phyloP scores from a whole-genome alignment of 2,113 vertebrate genomes.

The Cinclus cinclus region DNA sequence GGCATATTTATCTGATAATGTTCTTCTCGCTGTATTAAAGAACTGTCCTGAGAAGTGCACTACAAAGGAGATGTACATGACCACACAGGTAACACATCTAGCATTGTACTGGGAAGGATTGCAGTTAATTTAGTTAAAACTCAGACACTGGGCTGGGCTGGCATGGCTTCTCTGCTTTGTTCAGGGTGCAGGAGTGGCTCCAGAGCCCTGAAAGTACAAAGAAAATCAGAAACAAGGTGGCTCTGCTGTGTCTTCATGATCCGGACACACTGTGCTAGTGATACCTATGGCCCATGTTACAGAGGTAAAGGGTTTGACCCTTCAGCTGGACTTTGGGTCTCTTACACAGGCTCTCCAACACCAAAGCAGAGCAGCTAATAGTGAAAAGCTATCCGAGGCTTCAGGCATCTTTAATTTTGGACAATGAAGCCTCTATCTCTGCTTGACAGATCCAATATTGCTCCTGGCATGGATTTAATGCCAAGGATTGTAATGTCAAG shows the following conservation, averaged over 20 bases:
- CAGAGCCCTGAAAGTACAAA: not conserved
- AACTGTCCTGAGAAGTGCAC: not conserved
- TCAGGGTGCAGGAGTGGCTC: not conserved
- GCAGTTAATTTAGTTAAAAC: not conserved
- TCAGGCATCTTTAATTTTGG: not conserved
- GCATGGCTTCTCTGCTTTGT: not conserved
- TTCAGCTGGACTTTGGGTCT: not conserved
- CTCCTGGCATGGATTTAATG: slow-evolving; percentile 15
- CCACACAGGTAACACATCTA: not conserved
- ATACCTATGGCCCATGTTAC: accelerated
- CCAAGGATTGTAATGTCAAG: not conserved
- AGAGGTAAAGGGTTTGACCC: not conserved
- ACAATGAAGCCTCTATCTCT: not conserved
- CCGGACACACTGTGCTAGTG: not conserved
- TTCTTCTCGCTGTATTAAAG: not conserved
- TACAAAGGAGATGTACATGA: not conserved
- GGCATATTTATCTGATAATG: not conserved
- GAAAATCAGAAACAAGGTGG: not conserved
- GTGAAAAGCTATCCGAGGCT: not conserved
- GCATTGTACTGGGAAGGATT: not conserved
- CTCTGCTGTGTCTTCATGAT: not conserved
- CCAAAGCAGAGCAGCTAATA: not conserved
- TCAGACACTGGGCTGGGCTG: not conserved
- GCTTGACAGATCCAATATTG: not conserved
- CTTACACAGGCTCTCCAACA: not conserved